Evolutionary conservation across 1,140 invertebrate genomes (phyloP).

Genomic region (Anoplolepis gracilipes): DNA sequence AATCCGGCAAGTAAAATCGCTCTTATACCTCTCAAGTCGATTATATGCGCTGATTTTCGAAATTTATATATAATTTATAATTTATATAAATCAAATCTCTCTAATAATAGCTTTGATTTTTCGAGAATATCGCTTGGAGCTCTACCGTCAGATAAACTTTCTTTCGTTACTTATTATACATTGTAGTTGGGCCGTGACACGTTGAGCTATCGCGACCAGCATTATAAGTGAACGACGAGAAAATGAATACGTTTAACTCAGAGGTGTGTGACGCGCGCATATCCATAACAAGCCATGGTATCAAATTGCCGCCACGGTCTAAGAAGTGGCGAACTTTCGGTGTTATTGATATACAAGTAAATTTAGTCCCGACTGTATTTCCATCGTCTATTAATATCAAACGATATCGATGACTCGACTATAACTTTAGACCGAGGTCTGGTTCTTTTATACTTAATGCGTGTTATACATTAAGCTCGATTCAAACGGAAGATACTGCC

Average conservation of each 20-base stretch:
- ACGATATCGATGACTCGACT: constrained; percentile 38
- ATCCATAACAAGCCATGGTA: constrained; percentile 11
- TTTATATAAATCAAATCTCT: neutral
- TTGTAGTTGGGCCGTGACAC: neutral
- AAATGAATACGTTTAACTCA: neutral
- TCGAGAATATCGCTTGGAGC: neutral
- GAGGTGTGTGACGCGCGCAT: neutral
- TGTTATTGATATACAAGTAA: constrained; percentile 60
- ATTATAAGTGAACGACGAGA: neutral
- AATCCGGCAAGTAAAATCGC: constrained; percentile 29
- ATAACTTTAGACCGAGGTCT: constrained; percentile 50
- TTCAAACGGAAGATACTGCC: neutral
- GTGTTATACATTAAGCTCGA: constrained; percentile 4
- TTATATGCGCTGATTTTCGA: neutral
- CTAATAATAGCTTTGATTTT: neutral
- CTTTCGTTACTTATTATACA: neutral
- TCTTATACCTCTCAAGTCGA: neutral
- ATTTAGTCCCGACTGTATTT: constrained; percentile 56
- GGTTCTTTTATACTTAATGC: constrained; percentile 45
- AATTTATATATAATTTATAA: no score
- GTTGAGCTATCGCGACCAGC: no score
- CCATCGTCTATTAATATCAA: constrained; percentile 58
- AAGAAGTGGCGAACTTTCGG: constrained; percentile 14
- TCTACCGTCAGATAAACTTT: neutral
- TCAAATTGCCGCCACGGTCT: constrained; percentile 35